Percentiles rank a stretch among this genome's conserved stretches.
phyloP scores from a whole-genome alignment of 1,140 invertebrate genomes.

The Drosophila asahinai region DNA sequence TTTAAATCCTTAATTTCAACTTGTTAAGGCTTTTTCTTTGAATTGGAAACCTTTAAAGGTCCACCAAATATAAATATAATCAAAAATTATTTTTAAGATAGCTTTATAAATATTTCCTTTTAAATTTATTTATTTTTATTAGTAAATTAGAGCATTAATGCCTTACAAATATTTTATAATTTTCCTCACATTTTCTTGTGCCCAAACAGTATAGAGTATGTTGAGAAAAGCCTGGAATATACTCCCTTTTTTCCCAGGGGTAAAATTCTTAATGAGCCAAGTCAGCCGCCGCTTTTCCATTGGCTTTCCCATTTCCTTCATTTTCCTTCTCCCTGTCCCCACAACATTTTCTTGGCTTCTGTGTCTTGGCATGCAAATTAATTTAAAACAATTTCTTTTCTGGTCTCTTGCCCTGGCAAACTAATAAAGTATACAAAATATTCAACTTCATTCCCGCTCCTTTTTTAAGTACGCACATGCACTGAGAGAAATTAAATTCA shows the following conservation, averaged over 20 bases:
- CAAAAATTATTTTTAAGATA: no score
- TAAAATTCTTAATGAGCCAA: constrained; percentile 55
- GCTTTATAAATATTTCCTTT: no score
- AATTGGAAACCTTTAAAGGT: background rate
- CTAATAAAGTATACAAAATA: constrained; percentile 64
- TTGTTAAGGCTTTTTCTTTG: background rate
- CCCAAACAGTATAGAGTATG: constrained; percentile 2
- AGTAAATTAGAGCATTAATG: no score
- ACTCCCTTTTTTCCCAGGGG: constrained; percentile 44
- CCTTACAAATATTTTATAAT: background rate
- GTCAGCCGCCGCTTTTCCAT: constrained; percentile 22
- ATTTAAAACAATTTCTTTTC: constrained; percentile 78
- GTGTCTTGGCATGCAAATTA: constrained; percentile 68
- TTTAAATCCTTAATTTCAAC: no score
- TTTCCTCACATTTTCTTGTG: background rate
- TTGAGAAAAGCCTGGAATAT: background rate
- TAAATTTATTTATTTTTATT: no score
- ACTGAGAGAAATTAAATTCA: background rate
- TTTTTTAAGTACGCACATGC: background rate
- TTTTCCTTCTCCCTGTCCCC: constrained; percentile 1
- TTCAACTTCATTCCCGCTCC: constrained; percentile 22
- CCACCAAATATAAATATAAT: no score
- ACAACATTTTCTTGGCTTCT: constrained; percentile 35
- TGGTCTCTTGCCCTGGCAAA: constrained; percentile 52
- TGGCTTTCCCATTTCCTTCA: constrained; percentile 17